A percentile compares a stretch with the other conserved stretches of the same genome.
phyloP scores from a whole-genome alignment of 2,113 vertebrate species.

The Circaetus gallicus region DNA sequence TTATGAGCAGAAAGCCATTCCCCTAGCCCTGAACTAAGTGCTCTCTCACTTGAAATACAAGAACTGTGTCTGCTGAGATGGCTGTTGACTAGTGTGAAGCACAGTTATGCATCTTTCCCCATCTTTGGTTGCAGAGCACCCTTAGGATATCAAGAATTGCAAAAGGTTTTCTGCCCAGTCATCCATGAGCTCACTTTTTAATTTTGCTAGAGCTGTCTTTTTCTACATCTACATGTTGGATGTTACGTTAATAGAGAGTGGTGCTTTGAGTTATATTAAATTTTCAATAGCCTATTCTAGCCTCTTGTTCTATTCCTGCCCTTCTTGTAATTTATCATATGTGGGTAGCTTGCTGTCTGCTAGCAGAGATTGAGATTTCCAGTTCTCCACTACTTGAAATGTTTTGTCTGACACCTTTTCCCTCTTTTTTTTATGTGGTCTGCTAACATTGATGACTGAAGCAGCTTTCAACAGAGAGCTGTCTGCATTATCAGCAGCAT shows the following conservation, averaged over 20 bases:
- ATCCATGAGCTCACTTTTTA: background rate
- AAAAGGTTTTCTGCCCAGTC: background rate
- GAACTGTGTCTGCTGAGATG: background rate
- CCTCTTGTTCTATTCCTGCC: background rate
- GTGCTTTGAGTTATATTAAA: background rate
- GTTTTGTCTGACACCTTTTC: background rate
- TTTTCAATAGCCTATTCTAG: background rate
- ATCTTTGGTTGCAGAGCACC: background rate
- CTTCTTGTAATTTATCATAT: background rate
- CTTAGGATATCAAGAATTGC: background rate
- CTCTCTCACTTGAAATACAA: background rate
- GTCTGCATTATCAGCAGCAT: background rate
- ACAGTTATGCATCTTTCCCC: background rate
- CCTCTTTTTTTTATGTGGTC: background rate
- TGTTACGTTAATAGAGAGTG: background rate
- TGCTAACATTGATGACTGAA: background rate
- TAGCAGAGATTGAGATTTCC: background rate
- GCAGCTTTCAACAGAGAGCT: background rate
- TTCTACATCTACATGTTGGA: background rate
- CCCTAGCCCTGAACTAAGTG: background rate
- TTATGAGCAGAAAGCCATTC: background rate
- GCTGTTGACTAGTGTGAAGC: background rate
- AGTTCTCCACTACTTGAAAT: background rate
- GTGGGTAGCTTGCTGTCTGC: background rate
- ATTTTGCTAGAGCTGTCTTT: background rate